A percentile compares a stretch with the other conserved stretches of the same genome.
These are phyloP conservation scores for Probaryconus sp. DNA, from an alignment of 1,140 invertebrate genomes.

Conservation along the genomic window DNA sequence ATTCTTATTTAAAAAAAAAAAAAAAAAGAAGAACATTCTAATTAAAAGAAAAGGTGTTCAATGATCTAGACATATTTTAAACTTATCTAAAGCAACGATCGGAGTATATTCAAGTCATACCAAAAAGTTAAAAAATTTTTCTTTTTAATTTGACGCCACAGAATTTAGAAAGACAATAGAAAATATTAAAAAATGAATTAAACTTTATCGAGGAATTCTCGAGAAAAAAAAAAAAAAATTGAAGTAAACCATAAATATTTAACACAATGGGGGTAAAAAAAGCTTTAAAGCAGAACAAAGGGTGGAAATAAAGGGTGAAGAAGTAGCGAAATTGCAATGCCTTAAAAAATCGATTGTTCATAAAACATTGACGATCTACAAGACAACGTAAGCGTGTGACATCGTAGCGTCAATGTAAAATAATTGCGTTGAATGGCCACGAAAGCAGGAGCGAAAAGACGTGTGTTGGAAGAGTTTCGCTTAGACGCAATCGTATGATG, in stretches of 20 bases:
- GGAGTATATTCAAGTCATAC: too few species aligned
- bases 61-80: too few species aligned
- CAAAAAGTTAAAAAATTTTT: too few species aligned
- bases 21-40: too few species aligned
- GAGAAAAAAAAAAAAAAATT: too few species aligned
- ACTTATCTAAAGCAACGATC: too few species aligned
- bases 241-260: slow-evolving; percentile 18
- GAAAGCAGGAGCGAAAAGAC: slow-evolving; percentile 21
- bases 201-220: too few species aligned
- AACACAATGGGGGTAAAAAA: slow-evolving; percentile 25
- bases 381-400: not conserved
- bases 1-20: too few species aligned
- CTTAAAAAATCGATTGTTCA: slow-evolving; percentile 16
- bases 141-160: too few species aligned
- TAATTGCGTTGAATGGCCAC: slow-evolving; percentile 50
- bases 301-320: not conserved
- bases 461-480: slow-evolving; percentile 46
- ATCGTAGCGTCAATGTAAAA: slow-evolving; percentile 23
- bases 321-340: not conserved
- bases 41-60: too few species aligned
- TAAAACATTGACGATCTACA: slow-evolving; percentile 39
- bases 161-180: too few species aligned
- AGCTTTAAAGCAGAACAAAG: slow-evolving; percentile 14
- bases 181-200: too few species aligned
- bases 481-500: slow-evolving; percentile 47